Evolutionary conservation across 2,888 invertebrate genomes (phyloP).

Genomic region (Pelosia muscerda): DNA sequence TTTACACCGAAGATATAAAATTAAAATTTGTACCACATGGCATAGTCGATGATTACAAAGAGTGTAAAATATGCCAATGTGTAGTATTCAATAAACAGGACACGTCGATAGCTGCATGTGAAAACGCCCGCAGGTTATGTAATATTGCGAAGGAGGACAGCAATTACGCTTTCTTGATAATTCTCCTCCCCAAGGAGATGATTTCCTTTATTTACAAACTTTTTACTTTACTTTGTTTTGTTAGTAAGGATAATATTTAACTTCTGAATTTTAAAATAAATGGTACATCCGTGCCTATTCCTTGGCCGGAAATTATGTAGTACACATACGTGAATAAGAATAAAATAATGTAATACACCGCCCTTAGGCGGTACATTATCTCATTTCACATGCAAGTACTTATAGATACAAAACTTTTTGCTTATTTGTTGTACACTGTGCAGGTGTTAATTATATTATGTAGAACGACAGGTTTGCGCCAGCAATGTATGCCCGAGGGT

Average conservation of each 20-base stretch:
- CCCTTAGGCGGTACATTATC: constrained; percentile 13
- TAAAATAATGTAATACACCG: constrained; percentile 5
- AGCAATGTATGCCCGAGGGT: constrained; percentile 21
- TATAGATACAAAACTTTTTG: constrained; percentile 43
- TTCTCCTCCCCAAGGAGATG: background rate
- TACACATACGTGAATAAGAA: background rate
- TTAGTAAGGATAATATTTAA: too few relatives aligned
- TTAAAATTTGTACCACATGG: background rate
- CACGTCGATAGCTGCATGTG: background rate
- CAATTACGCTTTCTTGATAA: background rate
- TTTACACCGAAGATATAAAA: background rate
- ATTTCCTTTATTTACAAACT: too few relatives aligned
- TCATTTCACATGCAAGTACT: constrained; percentile 40
- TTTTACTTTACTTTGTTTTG: too few relatives aligned
- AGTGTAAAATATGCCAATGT: background rate
- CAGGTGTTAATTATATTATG: constrained; percentile 51
- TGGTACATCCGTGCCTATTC: too few relatives aligned
- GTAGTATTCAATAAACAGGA: background rate
- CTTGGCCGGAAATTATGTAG: background rate
- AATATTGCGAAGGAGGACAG: background rate
- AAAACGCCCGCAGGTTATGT: constrained; percentile 25
- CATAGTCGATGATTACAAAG: background rate
- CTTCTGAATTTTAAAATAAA: too few relatives aligned
- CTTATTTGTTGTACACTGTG: constrained; percentile 39
- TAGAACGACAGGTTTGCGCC: constrained; percentile 28